Conservation (phyloP, 2,888 invertebrate genomes). For the Lysandra bellargus region DNA sequence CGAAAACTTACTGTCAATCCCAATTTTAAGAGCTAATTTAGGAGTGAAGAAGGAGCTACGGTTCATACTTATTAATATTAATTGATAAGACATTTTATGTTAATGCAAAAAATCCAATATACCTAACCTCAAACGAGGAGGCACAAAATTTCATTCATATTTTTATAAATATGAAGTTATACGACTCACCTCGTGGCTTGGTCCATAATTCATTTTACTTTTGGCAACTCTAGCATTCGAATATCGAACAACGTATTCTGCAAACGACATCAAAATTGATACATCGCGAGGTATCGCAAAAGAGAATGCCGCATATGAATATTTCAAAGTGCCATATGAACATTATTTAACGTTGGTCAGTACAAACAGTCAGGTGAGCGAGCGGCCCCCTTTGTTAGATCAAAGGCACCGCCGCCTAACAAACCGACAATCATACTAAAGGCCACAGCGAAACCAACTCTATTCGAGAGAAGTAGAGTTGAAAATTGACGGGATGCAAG, state of each 20-base stretch:
- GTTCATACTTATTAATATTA: too few relatives aligned
- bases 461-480: neutral
- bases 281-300: conserved; percentile 14
- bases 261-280: neutral
- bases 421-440: conserved; percentile 42
- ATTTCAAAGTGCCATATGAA: conserved; percentile 35
- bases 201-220: neutral
- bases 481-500: neutral
- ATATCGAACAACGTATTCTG: neutral
- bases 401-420: conserved; percentile 70
- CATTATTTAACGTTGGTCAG: conserved; percentile 31
- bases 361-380: conserved; percentile 73
- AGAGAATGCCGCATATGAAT: conserved; percentile 9
- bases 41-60: too few relatives aligned
- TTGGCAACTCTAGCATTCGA: neutral
- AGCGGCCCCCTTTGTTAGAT: conserved; percentile 74
- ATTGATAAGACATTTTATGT: too few relatives aligned
- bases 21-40: too few relatives aligned
- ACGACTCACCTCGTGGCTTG: neutral
- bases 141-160: too few relatives aligned
- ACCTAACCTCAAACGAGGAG: too few relatives aligned
- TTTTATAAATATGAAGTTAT: too few relatives aligned
- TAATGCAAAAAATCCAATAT: too few relatives aligned
- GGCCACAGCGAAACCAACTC: conserved; percentile 27
- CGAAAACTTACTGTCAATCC: too few relatives aligned